Evolutionary conservation across 2,888 invertebrate genomes (phyloP).

Genomic region (Drosophila koepferae): DNA sequence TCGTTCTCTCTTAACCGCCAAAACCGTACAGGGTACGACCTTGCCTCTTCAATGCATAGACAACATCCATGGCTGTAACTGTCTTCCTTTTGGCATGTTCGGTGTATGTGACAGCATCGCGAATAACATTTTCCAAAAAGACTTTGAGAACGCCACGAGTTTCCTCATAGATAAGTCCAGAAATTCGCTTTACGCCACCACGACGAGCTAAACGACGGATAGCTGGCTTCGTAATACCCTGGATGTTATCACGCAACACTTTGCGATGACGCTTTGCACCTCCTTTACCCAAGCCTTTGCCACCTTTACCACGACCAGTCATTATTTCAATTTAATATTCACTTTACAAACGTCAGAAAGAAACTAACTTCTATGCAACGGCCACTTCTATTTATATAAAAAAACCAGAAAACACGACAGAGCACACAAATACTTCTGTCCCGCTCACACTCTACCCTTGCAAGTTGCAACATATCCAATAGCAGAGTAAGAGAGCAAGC

Average conservation of each 20-base stretch:
- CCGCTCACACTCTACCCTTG: background rate
- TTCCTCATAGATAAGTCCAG: too few relatives aligned
- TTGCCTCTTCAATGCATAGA: slow-evolving; percentile 92
- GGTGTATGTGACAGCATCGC: slow-evolving; percentile 86
- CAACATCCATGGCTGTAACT: slow-evolving; percentile 85
- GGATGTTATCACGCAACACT: slow-evolving; percentile 88
- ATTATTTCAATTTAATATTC: slow-evolving; percentile 79
- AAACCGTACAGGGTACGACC: slow-evolving; percentile 89
- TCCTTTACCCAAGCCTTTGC: too few relatives aligned
- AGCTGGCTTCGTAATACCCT: slow-evolving; percentile 88
- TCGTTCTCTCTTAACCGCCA: slow-evolving; percentile 22
- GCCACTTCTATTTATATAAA: slow-evolving; percentile 10
- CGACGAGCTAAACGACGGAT: slow-evolving; percentile 90
- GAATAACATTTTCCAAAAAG: slow-evolving; percentile 90
- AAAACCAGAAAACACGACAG: background rate
- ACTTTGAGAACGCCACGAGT: slow-evolving; percentile 88
- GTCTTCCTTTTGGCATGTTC: slow-evolving; percentile 23
- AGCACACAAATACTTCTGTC: background rate
- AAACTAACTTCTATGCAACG: too few relatives aligned
- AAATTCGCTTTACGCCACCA: slow-evolving; percentile 87
- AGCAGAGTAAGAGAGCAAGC: too few relatives aligned
- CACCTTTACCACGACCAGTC: too few relatives aligned
- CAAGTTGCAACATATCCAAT: background rate
- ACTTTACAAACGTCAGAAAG: slow-evolving; percentile 8
- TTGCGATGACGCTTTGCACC: too few relatives aligned